Base-by-base conservation (phyloP, 2,888 invertebrate species). In the Scaptomyza cyrtandrae region DNA sequence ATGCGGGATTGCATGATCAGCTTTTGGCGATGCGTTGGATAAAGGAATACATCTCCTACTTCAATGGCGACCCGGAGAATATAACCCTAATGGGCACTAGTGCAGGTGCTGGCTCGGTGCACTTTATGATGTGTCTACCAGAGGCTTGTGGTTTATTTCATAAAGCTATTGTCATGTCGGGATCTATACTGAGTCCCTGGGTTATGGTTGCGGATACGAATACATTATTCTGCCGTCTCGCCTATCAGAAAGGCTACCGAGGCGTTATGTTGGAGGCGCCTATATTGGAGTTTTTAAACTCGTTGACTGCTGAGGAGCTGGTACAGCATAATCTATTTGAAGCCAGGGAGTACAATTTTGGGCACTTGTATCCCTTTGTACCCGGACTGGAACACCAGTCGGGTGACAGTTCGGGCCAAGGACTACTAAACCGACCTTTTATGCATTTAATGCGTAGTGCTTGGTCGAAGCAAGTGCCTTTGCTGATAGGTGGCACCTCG, bases 1-100 rank as follows among this genome's bases (percentile, higher is more conserved):
- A 93, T 79, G 93, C 93, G 0, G 93, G 93, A 0, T 78, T 93
- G 1, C 93, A 93, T 74, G 93, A 93, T 78, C 92, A 93, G 86
- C 82, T 93, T 0, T 64, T 93, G 79, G 93, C 93, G 0, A 78
- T 93, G 31, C 91, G 91, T 72, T 93, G 93, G 93, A 88, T 93
- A 0, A 91, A 92, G 61, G 77, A 90, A 35, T 92, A 93, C 65
- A 92, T 93, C 5, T 45, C 71, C 5, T 71, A 87, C 46, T 94
- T 94, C 65, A 92, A 93, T 60, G 94, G 93, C 0, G 93, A 94
- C 83, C 82, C 92, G 0, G 76, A 92, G 10, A 93, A 93, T 71
- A 92, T 92, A 3, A 93, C 93, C 0, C 81, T 93, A 10, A 93
- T 93, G 80, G 93, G 93, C 1, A 92, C 93, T 70, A 93, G 93